These are phyloP conservation scores for Zaprionus nigranus DNA, from an alignment of 1,140 invertebrate species.

Conservation along the genomic window DNA sequence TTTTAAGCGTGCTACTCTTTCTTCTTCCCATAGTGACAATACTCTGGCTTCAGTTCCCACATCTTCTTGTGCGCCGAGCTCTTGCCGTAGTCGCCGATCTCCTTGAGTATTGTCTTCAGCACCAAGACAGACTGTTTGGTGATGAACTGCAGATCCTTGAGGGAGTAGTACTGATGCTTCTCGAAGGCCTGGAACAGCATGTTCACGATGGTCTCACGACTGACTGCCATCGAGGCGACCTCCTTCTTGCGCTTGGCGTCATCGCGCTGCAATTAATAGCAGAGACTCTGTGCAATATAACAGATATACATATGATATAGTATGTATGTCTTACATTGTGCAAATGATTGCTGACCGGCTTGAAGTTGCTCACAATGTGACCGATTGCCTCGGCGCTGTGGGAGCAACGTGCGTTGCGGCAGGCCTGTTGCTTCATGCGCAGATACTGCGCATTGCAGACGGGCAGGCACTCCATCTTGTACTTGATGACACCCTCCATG, in stretches of 20 bases:
- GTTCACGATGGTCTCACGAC: conserved; percentile 15
- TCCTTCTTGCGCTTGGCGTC: conserved; percentile 13
- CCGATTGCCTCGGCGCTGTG: conserved; percentile 2
- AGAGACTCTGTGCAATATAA: not conserved
- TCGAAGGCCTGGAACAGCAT: conserved; percentile 35
- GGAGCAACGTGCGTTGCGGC: not conserved
- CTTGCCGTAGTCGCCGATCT: conserved; percentile 26
- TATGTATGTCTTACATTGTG: not conserved
- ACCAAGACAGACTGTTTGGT: conserved; percentile 26
- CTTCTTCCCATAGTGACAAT: conserved; percentile 18
- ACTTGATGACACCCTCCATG: conserved; percentile 20
- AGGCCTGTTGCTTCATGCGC: conserved; percentile 22
- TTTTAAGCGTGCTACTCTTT: conserved; percentile 4
- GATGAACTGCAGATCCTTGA: conserved; percentile 21
- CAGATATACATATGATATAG: not conserved
- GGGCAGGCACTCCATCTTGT: conserved; percentile 35
- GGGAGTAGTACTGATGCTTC: conserved; percentile 26
- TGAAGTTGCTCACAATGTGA: conserved; percentile 24
- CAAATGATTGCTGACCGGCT: conserved; percentile 17
- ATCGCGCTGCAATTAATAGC: not conserved
- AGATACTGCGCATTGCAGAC: conserved; percentile 26
- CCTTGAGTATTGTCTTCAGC: conserved; percentile 23
- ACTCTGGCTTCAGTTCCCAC: conserved; percentile 25
- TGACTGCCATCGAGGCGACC: not conserved
- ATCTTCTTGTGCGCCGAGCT: conserved; percentile 4